Conservation (phyloP, 2,797 vertebrate species). For the Lutjanus campechanus region DNA sequence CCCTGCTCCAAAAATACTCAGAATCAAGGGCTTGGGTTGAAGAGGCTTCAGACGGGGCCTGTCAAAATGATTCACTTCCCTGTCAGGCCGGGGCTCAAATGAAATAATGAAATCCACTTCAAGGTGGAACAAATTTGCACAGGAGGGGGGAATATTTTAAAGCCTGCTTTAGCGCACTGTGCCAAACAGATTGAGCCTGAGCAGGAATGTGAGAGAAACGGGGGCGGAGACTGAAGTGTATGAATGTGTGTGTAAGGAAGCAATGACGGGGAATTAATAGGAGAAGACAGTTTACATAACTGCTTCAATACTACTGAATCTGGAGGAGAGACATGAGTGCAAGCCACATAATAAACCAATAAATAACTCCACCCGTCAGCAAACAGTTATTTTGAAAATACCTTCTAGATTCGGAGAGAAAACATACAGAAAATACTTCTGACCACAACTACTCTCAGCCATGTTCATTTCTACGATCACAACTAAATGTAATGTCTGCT, state of each 20-base stretch:
- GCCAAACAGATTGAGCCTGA: slow-evolving; percentile 82
- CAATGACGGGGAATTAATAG: slow-evolving; percentile 75
- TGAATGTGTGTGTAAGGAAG: slow-evolving; percentile 66
- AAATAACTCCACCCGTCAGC: slow-evolving; percentile 28
- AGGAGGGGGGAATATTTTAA: slow-evolving; percentile 85
- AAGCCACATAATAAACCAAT: slow-evolving; percentile 45
- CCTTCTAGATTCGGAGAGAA: neutral
- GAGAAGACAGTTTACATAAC: slow-evolving; percentile 74
- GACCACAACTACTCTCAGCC: neutral
- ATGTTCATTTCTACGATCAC: slow-evolving; percentile 5
- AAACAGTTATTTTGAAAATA: slow-evolving; percentile 31
- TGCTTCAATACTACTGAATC: slow-evolving; percentile 55
- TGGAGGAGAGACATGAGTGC: slow-evolving; percentile 23
- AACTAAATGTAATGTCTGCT: neutral
- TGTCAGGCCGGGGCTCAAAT: slow-evolving; percentile 86
- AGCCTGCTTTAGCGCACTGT: slow-evolving; percentile 79
- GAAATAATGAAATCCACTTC: slow-evolving; percentile 90
- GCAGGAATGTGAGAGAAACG: slow-evolving; percentile 66
- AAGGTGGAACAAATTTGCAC: slow-evolving; percentile 88
- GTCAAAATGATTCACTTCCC: slow-evolving; percentile 90
- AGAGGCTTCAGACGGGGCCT: slow-evolving; percentile 86
- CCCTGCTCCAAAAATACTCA: slow-evolving; percentile 84
- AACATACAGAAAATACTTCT: neutral
- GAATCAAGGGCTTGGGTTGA: slow-evolving; percentile 85
- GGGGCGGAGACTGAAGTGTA: slow-evolving; percentile 66